Base-by-base conservation (phyloP, 2,797 vertebrate species). In the Geotria australis region DNA sequence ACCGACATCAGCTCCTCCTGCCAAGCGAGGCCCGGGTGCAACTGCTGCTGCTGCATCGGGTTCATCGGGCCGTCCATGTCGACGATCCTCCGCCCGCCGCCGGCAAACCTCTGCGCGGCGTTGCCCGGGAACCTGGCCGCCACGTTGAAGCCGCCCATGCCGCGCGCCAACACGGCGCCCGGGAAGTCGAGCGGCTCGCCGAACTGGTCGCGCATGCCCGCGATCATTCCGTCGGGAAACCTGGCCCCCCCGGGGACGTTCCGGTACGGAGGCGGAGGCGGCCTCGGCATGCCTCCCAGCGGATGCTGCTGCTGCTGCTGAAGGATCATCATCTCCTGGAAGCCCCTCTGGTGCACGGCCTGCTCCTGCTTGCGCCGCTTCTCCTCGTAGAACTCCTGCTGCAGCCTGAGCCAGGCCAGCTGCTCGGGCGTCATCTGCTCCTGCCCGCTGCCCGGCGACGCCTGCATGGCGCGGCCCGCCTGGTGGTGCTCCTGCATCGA, bases 301-400 rank as follows among this genome's bases (percentile, higher is more conserved):
- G 73, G 68, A 66, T 72, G 68, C 0, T 67, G 62, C 68, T 72
- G 65, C 68, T 75, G 24, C 24, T 38, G 24, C 24, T 38, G 24
- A 24, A 38, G 4, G 14, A 11, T 53, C 49, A 53, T 53, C 14
- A 11, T 11, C 14, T 53, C 49, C 49, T 53, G 49, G 14, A 53
- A 53, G 49, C 14, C 49, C 49, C 49, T 7, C 11, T 53, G 14
- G 11, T 53, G 7, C 11, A 11, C 49, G 14, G 49, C 49, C 14
- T 53, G 78, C 58, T 96, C 86, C 63, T 96, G 84, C 53, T 85
- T 85, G 24, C 89, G 73, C 45, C 85, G 73, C 65, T 98, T 98
- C 61, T 95, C 89, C 61, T 86, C 81, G 0, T 96, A 96, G 66
- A 89, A 96, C 61, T 98, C 91, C 55, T 95, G 86, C 69, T 98